Evolutionary conservation across 2,113 vertebrate species (phyloP).

Genomic region (Anoura caudifer): DNA sequence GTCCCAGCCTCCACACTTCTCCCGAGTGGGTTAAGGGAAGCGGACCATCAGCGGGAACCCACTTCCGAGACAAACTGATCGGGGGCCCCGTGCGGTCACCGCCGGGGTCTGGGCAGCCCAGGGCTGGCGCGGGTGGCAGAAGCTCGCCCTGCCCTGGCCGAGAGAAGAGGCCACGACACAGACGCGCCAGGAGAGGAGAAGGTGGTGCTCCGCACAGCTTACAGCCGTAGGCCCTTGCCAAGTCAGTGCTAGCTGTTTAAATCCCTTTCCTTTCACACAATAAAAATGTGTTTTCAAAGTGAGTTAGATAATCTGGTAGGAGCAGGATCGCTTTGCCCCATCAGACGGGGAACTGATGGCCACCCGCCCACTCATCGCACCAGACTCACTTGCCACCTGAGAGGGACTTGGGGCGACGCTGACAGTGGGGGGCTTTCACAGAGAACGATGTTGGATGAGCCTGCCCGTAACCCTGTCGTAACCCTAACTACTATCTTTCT

Average conservation of each 20-base stretch:
- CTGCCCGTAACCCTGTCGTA: not conserved
- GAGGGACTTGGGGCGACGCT: constrained; percentile 5
- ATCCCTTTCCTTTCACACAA: constrained; percentile 4
- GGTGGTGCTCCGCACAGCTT: not conserved
- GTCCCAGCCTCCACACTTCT: not conserved
- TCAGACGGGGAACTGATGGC: constrained; percentile 16
- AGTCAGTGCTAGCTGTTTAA: not conserved
- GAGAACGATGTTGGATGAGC: constrained; percentile 56
- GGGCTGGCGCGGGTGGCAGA: no score
- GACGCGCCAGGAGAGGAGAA: not conserved
- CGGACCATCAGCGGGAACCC: not conserved
- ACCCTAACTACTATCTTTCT: constrained; percentile 7
- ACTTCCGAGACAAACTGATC: not conserved
- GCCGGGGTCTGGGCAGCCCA: not conserved
- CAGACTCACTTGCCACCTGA: not conserved
- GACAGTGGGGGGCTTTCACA: not conserved
- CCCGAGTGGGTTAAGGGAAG: not conserved
- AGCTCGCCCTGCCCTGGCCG: not conserved
- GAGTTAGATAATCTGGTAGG: constrained; percentile 39
- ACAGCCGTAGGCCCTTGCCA: not conserved
- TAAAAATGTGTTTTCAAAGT: not conserved
- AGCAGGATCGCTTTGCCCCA: not conserved
- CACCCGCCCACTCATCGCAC: not conserved
- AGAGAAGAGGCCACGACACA: not conserved
- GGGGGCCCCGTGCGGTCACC: not conserved